A percentile compares a stretch with the other conserved stretches of the same genome.
phyloP scores from a whole-genome alignment of 2,888 invertebrate species.

The Autographa gamma region DNA sequence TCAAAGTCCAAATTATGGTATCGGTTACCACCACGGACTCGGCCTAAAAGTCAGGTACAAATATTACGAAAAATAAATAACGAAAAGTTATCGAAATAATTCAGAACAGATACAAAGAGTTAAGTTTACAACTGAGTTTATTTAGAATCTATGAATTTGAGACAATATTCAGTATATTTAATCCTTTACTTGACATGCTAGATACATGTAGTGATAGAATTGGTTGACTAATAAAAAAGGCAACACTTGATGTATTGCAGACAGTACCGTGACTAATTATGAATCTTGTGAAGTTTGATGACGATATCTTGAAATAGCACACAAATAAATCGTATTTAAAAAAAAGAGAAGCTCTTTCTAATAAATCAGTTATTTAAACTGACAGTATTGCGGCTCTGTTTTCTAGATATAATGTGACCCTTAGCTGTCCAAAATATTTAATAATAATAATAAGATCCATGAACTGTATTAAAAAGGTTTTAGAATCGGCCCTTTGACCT shows the following conservation, averaged over 20 bases:
- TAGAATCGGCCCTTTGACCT: neutral
- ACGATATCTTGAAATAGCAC: too few relatives aligned
- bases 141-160: neutral
- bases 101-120: neutral
- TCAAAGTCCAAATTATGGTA: neutral
- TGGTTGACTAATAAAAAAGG: neutral
- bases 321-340: too few relatives aligned
- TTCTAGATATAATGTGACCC: neutral
- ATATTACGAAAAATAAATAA: neutral
- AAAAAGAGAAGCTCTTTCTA: too few relatives aligned
- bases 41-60: conserved; percentile 1
- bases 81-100: neutral
- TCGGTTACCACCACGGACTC: neutral
- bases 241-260: too few relatives aligned
- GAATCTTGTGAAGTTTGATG: too few relatives aligned
- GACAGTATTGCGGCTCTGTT: neutral
- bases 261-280: too few relatives aligned
- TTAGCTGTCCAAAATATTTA: conserved; percentile 1
- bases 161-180: neutral
- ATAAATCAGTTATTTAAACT: neutral
- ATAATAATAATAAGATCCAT: neutral
- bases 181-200: neutral
- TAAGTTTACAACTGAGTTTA: neutral
- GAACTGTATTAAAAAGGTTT: neutral
- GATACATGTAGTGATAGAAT: neutral